A percentile compares a stretch with the other conserved stretches of the same genome.
These are phyloP conservation scores for Tetragonisca angustula DNA, from an alignment of 2,888 invertebrate genomes.

Conservation along the genomic window DNA sequence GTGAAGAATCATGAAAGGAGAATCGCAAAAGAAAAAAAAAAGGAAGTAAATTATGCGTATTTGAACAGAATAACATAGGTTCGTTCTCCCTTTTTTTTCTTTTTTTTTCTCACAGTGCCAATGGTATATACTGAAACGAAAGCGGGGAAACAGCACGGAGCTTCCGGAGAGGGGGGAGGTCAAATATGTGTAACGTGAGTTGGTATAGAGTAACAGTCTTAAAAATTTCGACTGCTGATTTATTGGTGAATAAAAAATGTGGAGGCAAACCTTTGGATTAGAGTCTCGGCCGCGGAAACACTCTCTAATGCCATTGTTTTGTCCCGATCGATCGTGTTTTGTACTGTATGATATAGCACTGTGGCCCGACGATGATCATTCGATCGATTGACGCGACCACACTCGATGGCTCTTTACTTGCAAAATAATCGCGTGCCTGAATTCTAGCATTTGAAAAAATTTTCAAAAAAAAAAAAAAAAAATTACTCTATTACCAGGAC, in stretches of 20 bases:
- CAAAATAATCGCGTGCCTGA: conserved; percentile 69
- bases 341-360: conserved; percentile 74
- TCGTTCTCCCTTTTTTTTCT: neutral
- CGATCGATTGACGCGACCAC: conserved; percentile 76
- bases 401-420: conserved; percentile 71
- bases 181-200: conserved; percentile 46
- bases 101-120: conserved; percentile 51
- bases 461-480: conserved; percentile 20
- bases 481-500: conserved; percentile 45
- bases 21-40: conserved; percentile 9
- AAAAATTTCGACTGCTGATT: conserved; percentile 56
- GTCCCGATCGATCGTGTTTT: conserved; percentile 76
- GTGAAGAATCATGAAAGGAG: conserved; percentile 39
- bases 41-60: conserved; percentile 27
- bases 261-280: conserved; percentile 83
- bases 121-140: conserved; percentile 49
- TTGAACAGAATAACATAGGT: conserved; percentile 24
- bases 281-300: conserved; percentile 83
- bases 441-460: conserved; percentile 72
- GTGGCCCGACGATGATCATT: conserved; percentile 75
- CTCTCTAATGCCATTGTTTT: conserved; percentile 83
- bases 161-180: conserved; percentile 46
- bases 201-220: conserved; percentile 48
- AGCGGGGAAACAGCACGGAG: conserved; percentile 52
- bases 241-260: conserved; percentile 78